Evolutionary conservation across 2,888 invertebrate genomes (phyloP), one percentile per base, ranked within the genome.

Genomic region (Dicranocentrus wangi): DNA sequence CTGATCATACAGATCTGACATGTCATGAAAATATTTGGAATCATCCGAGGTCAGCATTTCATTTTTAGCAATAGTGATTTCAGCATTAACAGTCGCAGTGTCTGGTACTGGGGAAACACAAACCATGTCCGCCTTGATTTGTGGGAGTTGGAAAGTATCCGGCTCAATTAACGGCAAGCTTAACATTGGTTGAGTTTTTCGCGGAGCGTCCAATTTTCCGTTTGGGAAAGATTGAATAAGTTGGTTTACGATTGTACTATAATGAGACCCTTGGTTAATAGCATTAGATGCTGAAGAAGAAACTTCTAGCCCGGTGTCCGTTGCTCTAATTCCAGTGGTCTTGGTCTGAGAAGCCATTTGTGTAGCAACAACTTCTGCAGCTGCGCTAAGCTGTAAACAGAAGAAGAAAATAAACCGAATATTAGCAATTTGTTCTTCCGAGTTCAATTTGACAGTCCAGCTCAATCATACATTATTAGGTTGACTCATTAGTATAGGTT

Each of bases 381-480:
- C 51, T 32, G 73, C n/a, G 42, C 47, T 73, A 39, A 73, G 51
- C 73, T 73, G 65, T 13, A 63, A 68, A n/a, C 13, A 23, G 58
- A 27, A 61, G 60, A 13, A 27, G 32, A 32, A 61, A 39, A 39
- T 51, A 51, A 1, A 51, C 8, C 19, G 19, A 19, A 15, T 51
- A 15, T 17, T 51, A 3, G 2, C 2, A 17, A 2, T 2, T 51
- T 8, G 51, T 19, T 3, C 19, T 19, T 15, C n/a, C n/a, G n/a
- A n/a, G n/a, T n/a, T n/a, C n/a, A n/a, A n/a, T n/a, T n/a, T n/a
- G n/a, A n/a, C n/a, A n/a, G n/a, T n/a, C n/a, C n/a, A n/a, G n/a
- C n/a, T n/a, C 5, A 39, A 39, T 39, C 13, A 13, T 13, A 8
- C 39, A 39, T 39, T 39, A 39, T 39, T 39, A 39, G 5, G 39